Conservation (phyloP, 2,797 vertebrate species). For the Distichodus sexfasciatus region DNA sequence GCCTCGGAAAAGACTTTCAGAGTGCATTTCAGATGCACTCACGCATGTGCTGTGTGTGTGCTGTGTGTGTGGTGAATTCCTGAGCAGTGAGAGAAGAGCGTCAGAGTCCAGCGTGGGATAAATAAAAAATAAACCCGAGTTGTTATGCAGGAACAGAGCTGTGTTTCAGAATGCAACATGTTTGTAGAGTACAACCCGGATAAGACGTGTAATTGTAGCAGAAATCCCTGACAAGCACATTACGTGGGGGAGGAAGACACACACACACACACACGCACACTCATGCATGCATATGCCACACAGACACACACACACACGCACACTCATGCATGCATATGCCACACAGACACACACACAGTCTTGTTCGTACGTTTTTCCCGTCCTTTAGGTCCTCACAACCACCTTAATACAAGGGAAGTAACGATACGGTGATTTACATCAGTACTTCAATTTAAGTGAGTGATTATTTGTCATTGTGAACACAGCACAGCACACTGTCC, state of each 20-base stretch:
- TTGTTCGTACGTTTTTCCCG: too few relatives aligned
- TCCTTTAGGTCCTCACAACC: too few relatives aligned
- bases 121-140: conserved; percentile 4
- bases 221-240: neutral
- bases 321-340: too few relatives aligned
- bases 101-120: neutral
- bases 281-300: neutral
- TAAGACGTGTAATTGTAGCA: neutral
- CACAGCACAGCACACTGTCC: too few relatives aligned
- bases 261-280: conserved; percentile 6
- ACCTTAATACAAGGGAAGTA: too few relatives aligned
- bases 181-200: conserved; percentile 11
- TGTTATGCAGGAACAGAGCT: conserved; percentile 7
- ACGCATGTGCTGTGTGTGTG: conserved; percentile 14
- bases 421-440: too few relatives aligned
- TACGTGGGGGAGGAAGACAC: neutral
- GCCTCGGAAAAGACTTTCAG: neutral
- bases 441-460: too few relatives aligned
- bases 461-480: too few relatives aligned
- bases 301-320: too few relatives aligned
- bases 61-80: conserved; percentile 19
- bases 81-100: neutral
- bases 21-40: conserved; percentile 6
- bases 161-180: conserved; percentile 17
- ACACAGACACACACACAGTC: too few relatives aligned